Base-by-base conservation (phyloP, 2,888 invertebrate species). In the Syrista parreyssii region DNA sequence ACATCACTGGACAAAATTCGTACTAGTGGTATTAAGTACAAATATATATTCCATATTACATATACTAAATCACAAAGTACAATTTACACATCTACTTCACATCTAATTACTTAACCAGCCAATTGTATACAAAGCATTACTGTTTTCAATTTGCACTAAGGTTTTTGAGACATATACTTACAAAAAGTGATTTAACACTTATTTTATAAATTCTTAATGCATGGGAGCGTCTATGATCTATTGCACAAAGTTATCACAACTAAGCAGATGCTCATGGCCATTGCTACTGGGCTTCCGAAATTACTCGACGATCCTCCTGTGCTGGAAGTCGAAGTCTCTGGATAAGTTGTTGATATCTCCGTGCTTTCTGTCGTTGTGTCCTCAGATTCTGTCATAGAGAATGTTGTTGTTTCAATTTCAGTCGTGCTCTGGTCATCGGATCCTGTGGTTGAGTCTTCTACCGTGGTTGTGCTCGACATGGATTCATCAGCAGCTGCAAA, bases 251-350 rank as follows among this genome's bases (percentile, higher is more conserved):
- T 35, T 32, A 74, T 69, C 1, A 75, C 36, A 33, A 15, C 69
- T 34, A 77, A 36, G 71, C 77, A 77, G 36, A 77, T 40, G 74
- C 74, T 77, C 2, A 69, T 30, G 33, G 40, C 12, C 32, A 75
- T 12, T 40, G 40, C 71, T 32, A 69, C 69, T 35, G n/a, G 30
- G 23, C 68, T 68, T 71, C 23, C 23, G 23, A 55, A 9, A 55
- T 9, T 55, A 6, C 23, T 55, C 23, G 23, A 6, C 6, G 40
- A 55, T 9, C 40, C 40, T 23, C 40, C 40, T 55, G 40, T 55
- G 40, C 40, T 55, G 1, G 23, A 0, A 55, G 40, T 23, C 40
- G 40, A 55, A 55, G 40, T 55, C 6, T 55, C 40, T 23, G 23
- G 0, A 9, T 15, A 1, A 55, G 40, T 55, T 55, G 71, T 71